Base-by-base conservation (phyloP, 2,113 vertebrate species). In the Ranitomeya imitator region DNA sequence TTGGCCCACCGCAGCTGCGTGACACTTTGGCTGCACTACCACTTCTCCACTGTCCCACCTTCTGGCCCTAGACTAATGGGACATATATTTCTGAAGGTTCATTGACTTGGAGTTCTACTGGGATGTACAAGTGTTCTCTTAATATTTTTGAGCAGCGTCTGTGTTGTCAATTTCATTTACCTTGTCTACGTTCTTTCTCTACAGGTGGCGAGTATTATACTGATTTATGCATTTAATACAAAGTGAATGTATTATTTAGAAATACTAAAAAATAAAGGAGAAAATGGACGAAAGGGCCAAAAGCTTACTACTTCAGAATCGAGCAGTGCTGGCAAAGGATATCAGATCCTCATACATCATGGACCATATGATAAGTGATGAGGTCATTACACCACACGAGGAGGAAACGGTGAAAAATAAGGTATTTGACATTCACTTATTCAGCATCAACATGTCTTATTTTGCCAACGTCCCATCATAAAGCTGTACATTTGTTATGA, bases 361-460 rank as follows among this genome's bases (percentile, higher is more conserved):
- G 96, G 98, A 99, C 90, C 95, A 91, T 91, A 96, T 99, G 97
- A 92, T 99, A 94, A 95, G 93, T 82, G 97, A 99, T 0, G 95
- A 94, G 10, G 95, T 96, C 54, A 93, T 99, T 83, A 97, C 94
- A 0, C 60, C 85, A 21, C 93, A 95, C 0, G 98, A 99, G 86
- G 98, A 99, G 71, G 96, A 97, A 59, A 94, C 78, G 90, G 94
- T 99, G 61, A 96, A 86, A 90, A 93, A 91, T 71, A 93, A 96
- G 96, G 98, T 99, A 92, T 59, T 4, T 74, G 15, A 6, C 31
- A 2, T 45, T 18, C 7, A 45, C 45, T 74, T 74, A 45, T 19
- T 16, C 26, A 45, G 15, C 18, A 71, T 37, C 26, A 31, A 15
- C 13, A 71, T 14, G 26, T 14, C n/a, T 14, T 45, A 5, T 45